Percentiles rank a stretch among this genome's conserved stretches.
Conservation (phyloP, 2,888 invertebrate genomes). For the Leptogaster cylindrica region DNA sequence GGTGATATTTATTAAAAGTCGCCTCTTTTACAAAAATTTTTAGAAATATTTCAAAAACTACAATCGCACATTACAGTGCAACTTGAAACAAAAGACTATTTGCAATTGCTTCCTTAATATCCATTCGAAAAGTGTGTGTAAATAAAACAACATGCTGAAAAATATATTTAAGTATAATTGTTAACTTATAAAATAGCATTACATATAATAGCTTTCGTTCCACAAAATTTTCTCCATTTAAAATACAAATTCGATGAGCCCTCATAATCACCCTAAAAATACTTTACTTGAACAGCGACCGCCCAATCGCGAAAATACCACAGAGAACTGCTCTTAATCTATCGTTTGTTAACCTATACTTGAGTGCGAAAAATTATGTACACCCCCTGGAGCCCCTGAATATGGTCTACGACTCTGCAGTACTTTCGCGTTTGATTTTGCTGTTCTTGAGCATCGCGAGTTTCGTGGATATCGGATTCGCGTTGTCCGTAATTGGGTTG, state of each 20-base stretch:
- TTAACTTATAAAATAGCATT: too few relatives aligned
- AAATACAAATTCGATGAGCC: neutral
- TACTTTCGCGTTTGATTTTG: conserved; percentile 15
- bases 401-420: neutral
- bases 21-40: too few relatives aligned
- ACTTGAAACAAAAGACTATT: too few relatives aligned
- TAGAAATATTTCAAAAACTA: too few relatives aligned
- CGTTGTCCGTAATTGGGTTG: conserved; percentile 49
- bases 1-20: too few relatives aligned
- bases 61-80: too few relatives aligned
- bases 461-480: conserved; percentile 57
- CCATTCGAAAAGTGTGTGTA: too few relatives aligned
- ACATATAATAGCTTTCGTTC: neutral
- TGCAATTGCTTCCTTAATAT: too few relatives aligned
- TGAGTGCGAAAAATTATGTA: conserved; percentile 16
- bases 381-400: neutral
- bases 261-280: neutral
- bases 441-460: conserved; percentile 56
- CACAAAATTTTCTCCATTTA: too few relatives aligned
- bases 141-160: too few relatives aligned
- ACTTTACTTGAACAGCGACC: neutral
- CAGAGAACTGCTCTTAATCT: conserved; percentile 17
- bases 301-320: conserved; percentile 16
- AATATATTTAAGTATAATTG: too few relatives aligned
- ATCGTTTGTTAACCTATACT: conserved; percentile 7